Evolutionary conservation across 1,140 invertebrate genomes (phyloP).

Genomic region (Eueides isabella): DNA sequence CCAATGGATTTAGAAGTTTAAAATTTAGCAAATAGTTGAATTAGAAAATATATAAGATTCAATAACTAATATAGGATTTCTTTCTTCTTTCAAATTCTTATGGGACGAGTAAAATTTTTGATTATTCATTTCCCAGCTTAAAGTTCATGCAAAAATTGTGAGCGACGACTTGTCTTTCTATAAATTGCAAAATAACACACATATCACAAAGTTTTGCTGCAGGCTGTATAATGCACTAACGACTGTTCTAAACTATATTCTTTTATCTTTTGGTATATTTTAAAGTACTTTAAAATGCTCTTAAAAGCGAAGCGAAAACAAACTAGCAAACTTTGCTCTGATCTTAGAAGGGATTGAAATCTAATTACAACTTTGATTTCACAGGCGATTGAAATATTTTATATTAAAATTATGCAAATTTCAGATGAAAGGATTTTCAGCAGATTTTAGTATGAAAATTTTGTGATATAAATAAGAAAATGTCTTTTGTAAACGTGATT

Average conservation of each 20-base stretch:
- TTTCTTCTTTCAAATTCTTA: too few species aligned
- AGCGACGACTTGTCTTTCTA: too few species aligned
- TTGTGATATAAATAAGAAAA: neutral
- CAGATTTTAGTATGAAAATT: neutral
- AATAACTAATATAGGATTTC: too few species aligned
- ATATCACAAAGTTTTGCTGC: neutral
- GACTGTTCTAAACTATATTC: conserved; percentile 26
- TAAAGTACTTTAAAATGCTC: conserved; percentile 39
- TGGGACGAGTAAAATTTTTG: too few species aligned
- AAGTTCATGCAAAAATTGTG: too few species aligned
- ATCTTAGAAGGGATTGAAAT: conserved; percentile 42
- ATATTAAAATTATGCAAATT: conserved; percentile 8
- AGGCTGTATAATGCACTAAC: conserved; percentile 21
- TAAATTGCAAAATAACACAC: neutral
- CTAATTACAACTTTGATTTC: conserved; percentile 37
- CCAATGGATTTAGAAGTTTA: too few species aligned
- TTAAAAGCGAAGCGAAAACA: conserved; percentile 37
- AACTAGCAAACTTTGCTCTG: conserved; percentile 47
- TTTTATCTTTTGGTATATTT: conserved; percentile 31
- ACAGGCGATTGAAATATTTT: conserved; percentile 23
- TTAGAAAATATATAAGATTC: too few species aligned
- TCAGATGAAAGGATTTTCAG: neutral
- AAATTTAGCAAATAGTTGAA: too few species aligned
- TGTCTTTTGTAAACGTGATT: neutral
- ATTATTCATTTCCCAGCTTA: too few species aligned